Base-by-base conservation (phyloP, 2,113 vertebrate genomes). In the Brienomyrus brachyistius region DNA sequence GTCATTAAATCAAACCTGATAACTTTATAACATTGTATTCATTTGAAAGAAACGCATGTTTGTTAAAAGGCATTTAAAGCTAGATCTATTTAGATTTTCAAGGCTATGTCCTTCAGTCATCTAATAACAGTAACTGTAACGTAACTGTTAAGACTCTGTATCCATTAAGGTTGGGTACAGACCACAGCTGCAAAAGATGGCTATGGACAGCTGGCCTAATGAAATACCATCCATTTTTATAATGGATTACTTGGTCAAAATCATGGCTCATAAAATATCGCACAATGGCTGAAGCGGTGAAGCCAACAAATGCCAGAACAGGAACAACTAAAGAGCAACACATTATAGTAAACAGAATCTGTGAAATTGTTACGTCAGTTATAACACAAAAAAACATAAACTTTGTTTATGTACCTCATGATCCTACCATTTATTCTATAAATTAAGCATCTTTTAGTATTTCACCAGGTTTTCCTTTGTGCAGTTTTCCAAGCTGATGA, bases 171-270 rank as follows among this genome's bases (percentile, higher is more conserved):
- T 54, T 52, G 51, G 51, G 15, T 27, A n/a, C 82, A 87, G 85
- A 31, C 27, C n/a, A 51, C 50, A 54, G 51, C 50, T 87, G 85
- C 13, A 54, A 87, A 87, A 87, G 50, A 84, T 47, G 82, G 82
- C 11, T 87, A 87, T 19, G n/a, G 85, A 87, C 50, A 87, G 85
- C n/a, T 87, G 85, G 85, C 51, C 48, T 35, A 54, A 87, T 54
- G 85, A 54, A 87, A 87, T n/a, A 87, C 50, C 27, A 54, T 87
- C 85, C 50, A 48, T 87, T 54, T 87, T 87, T 87, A 87, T 87
- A 54, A 54, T 35, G 51, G 31, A n/a, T 87, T 87, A 54, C 85
- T 87, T 35, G n/a, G 27, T 87, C 23, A 62, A 62, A 66, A 62
- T 62, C 50, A 56, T 11, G 56, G 31, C 56, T 88, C 87, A 23